A percentile compares a stretch with the other conserved stretches of the same genome.
Evolutionary conservation across 53 echinoderm and acorn worm genomes (phyloP).

Genomic region (Patiria pectinifera): DNA sequence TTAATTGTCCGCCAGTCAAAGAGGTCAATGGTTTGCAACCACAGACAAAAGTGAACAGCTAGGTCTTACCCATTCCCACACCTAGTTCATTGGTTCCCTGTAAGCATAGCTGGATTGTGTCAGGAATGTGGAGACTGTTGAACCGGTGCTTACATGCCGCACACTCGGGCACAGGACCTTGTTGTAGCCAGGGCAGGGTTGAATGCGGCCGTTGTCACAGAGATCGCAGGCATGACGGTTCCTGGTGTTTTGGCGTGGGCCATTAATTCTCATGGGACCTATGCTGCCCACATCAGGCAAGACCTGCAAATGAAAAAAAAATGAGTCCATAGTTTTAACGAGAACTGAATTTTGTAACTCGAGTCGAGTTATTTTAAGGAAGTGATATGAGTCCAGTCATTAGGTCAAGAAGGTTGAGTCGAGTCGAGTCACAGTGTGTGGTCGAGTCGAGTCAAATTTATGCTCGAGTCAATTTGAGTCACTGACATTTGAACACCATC

Average conservation of each 20-base stretch:
- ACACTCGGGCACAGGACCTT: constrained; percentile 65
- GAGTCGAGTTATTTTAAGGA: too few species aligned
- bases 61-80: background rate
- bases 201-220: constrained; percentile 82
- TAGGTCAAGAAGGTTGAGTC: too few species aligned
- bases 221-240: constrained; percentile 77
- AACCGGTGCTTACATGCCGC: constrained; percentile 85
- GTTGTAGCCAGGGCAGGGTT: constrained; percentile 87
- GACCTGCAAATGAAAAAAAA: constrained; percentile 52
- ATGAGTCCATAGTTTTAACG: too few species aligned
- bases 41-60: background rate
- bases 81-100: constrained; percentile 33
- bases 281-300: constrained; percentile 54
- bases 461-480: too few species aligned
- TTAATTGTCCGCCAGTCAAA: too few species aligned
- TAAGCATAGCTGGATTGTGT: constrained; percentile 67
- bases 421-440: too few species aligned
- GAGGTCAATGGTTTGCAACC: background rate
- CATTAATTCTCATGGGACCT: constrained; percentile 1
- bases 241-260: background rate
- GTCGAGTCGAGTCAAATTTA: too few species aligned
- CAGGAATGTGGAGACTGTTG: constrained; percentile 93
- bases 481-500: too few species aligned
- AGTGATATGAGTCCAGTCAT: too few species aligned
- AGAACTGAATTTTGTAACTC: too few species aligned